phyloP scores from a whole-genome alignment of 2,888 invertebrate genomes.

The Rhingia rostrata region DNA sequence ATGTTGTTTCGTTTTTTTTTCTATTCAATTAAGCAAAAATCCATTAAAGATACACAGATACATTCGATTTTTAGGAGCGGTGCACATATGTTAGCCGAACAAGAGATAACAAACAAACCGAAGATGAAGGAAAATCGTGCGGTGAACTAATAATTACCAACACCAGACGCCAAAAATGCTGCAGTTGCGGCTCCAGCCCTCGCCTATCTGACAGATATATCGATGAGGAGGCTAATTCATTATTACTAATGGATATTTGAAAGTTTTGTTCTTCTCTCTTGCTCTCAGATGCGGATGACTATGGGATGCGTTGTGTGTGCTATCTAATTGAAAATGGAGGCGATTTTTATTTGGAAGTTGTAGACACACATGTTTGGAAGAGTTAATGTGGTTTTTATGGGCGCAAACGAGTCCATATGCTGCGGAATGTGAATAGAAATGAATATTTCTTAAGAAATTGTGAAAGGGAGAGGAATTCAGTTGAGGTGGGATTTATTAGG shows the following conservation, averaged over 20 bases:
- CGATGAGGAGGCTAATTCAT: slow-evolving; percentile 60
- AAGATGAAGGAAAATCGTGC: not conserved
- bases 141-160: slow-evolving; percentile 46
- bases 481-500: too few species aligned
- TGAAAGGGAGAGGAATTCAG: not conserved
- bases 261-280: slow-evolving; percentile 36
- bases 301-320: slow-evolving; percentile 11
- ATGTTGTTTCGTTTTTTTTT: slow-evolving; percentile 16
- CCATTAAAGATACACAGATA: slow-evolving; percentile 7
- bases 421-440: slow-evolving; percentile 27
- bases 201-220: slow-evolving; percentile 29
- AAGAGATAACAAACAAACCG: slow-evolving; percentile 38
- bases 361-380: slow-evolving; percentile 39
- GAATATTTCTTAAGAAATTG: slow-evolving; percentile 21
- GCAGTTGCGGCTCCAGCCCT: slow-evolving; percentile 20
- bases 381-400: slow-evolving; percentile 56
- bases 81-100: slow-evolving; percentile 26
- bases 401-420: slow-evolving; percentile 17
- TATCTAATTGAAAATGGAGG: slow-evolving; percentile 50
- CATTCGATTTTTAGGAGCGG: not conserved
- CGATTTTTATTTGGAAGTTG: slow-evolving; percentile 14
- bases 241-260: slow-evolving; percentile 70
- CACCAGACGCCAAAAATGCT: slow-evolving; percentile 31
- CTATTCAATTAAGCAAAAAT: slow-evolving; percentile 19
- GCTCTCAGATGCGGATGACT: not conserved